A percentile compares a stretch with the other conserved stretches of the same genome.
These are phyloP conservation scores for Rhineura floridana DNA, from an alignment of 2,113 vertebrate species.

Conservation along the genomic window DNA sequence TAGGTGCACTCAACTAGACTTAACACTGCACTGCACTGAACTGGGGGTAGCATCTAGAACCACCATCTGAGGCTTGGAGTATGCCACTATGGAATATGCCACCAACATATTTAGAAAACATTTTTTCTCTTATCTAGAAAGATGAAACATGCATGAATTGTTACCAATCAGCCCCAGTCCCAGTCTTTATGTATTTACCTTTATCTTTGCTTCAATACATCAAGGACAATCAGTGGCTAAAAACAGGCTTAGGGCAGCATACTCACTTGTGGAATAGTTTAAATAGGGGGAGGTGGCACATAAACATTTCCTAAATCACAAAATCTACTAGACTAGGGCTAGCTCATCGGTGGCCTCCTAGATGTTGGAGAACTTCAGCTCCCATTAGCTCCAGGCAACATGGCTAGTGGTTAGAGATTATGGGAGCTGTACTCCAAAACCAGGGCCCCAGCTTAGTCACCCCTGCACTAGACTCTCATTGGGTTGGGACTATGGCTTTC, in stretches of 20 bases:
- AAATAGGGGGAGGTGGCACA: too few species aligned
- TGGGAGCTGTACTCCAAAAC: too few species aligned
- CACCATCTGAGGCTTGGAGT: background rate
- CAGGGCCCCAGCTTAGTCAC: too few species aligned
- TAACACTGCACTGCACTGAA: too few species aligned
- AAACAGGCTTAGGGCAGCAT: background rate
- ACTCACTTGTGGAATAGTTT: background rate
- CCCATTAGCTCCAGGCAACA: too few species aligned
- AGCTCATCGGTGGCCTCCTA: too few species aligned
- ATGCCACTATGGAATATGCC: background rate
- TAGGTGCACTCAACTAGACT: background rate
- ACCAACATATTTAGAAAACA: background rate
- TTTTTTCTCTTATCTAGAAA: background rate
- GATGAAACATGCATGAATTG: background rate
- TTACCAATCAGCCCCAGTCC: background rate
- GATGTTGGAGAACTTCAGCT: too few species aligned
- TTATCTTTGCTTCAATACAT: background rate
- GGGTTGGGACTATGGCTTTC: background rate
- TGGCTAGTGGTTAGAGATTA: too few species aligned
- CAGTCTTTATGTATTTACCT: background rate
- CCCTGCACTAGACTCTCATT: background rate
- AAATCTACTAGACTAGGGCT: background rate
- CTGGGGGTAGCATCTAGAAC: background rate
- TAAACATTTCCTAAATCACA: background rate
- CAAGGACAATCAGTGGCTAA: background rate